Evolutionary conservation across 2,113 vertebrate genomes (phyloP).

Genomic region (Entomyzon cyanotis): DNA sequence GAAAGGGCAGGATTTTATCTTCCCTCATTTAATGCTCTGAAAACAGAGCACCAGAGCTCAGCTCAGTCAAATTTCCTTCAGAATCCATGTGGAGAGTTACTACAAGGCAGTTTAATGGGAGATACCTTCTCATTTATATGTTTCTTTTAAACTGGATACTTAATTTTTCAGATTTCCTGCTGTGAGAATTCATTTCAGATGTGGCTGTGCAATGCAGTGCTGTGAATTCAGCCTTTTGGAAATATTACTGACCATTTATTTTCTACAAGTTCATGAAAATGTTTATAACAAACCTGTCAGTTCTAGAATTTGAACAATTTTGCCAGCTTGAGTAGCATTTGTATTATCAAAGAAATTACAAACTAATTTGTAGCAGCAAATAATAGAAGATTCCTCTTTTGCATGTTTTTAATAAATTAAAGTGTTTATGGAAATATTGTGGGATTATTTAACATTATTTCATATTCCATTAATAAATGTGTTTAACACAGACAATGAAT

Average conservation of each 20-base stretch:
- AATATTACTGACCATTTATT: neutral
- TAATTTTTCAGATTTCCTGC: neutral
- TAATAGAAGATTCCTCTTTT: neutral
- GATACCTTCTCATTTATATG: neutral
- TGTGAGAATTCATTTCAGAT: neutral
- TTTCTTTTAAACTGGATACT: neutral
- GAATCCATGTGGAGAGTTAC: neutral
- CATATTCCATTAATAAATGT: neutral
- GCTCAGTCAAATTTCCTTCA: neutral
- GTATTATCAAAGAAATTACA: neutral
- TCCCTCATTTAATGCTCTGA: neutral
- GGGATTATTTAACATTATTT: neutral
- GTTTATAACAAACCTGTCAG: neutral
- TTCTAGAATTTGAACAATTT: neutral
- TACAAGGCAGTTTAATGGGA: neutral
- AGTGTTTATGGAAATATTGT: neutral
- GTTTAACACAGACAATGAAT: neutral
- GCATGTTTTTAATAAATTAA: neutral
- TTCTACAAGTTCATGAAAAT: neutral
- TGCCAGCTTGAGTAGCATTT: neutral
- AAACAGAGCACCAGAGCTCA: neutral
- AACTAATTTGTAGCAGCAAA: neutral
- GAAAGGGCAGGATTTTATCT: neutral
- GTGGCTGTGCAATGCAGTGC: neutral
- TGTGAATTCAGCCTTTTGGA: neutral